Percentiles rank a stretch among this genome's conserved stretches.
Conservation (phyloP, 2,113 vertebrate species). For the Trematomus loennbergii region DNA sequence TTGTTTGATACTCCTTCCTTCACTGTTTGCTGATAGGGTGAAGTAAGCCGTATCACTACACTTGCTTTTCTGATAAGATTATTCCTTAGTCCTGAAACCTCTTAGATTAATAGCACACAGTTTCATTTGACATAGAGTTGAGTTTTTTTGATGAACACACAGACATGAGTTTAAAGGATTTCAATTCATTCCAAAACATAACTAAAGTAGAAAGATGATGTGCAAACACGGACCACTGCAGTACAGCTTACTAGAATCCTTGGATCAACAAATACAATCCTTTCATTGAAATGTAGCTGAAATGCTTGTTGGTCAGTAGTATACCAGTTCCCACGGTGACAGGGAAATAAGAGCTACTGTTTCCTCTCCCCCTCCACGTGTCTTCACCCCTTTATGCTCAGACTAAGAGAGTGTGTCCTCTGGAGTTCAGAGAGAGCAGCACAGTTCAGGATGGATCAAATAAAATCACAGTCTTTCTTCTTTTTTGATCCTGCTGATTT, state of each 20-base stretch:
- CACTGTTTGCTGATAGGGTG: too few relatives aligned
- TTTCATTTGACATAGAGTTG: too few relatives aligned
- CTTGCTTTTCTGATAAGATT: too few relatives aligned
- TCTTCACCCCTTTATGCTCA: conserved; percentile 33
- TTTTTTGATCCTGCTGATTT: conserved; percentile 26
- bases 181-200: too few relatives aligned
- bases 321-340: conserved; percentile 13
- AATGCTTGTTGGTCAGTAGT: conserved; percentile 23
- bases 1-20: too few relatives aligned
- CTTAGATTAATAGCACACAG: too few relatives aligned
- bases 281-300: not conserved
- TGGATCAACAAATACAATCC: not conserved
- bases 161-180: too few relatives aligned
- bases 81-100: too few relatives aligned
- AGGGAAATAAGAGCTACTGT: too few relatives aligned
- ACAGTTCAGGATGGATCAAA: conserved; percentile 42
- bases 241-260: not conserved
- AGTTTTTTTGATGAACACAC: too few relatives aligned
- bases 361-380: conserved; percentile 15
- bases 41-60: too few relatives aligned
- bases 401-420: conserved; percentile 47
- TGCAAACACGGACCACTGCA: not conserved
- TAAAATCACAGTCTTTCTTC: conserved; percentile 24
- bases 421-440: conserved; percentile 33
- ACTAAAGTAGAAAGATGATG: too few relatives aligned